Evolutionary conservation across 2,113 vertebrate species (phyloP).

Genomic region (Anguilla japonica): DNA sequence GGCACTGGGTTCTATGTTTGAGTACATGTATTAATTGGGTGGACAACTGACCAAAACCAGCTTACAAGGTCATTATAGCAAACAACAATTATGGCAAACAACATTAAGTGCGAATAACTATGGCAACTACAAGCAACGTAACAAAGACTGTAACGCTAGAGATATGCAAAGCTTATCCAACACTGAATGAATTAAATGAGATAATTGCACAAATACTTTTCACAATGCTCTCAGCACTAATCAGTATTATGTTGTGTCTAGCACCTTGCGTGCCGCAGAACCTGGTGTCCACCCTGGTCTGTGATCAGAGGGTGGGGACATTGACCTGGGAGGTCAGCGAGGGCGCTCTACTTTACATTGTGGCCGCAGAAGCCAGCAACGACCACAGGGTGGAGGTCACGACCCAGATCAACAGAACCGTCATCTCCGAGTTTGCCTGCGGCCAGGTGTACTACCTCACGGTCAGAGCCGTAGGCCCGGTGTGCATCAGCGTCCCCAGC

Average conservation of each 20-base stretch:
- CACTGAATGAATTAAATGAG: too few relatives aligned
- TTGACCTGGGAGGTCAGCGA: constrained; percentile 63
- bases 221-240: too few relatives aligned
- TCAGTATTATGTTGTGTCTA: constrained; percentile 38
- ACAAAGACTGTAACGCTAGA: too few relatives aligned
- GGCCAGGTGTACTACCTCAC: constrained; percentile 67
- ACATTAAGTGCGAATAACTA: too few relatives aligned
- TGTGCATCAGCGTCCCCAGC: constrained; percentile 62
- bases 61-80: too few relatives aligned
- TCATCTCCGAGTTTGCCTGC: constrained; percentile 65
- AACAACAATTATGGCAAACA: too few relatives aligned
- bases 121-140: too few relatives aligned
- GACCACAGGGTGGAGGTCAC: constrained; percentile 56
- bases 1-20: too few relatives aligned
- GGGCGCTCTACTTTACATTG: constrained; percentile 60
- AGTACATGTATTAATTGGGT: not conserved
- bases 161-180: too few relatives aligned
- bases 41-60: too few relatives aligned
- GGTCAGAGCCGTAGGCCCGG: constrained; percentile 55
- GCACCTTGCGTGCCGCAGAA: constrained; percentile 68
- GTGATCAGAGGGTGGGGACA: constrained; percentile 51
- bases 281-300: constrained; percentile 59
- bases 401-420: constrained; percentile 57
- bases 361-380: constrained; percentile 50
- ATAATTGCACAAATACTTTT: too few relatives aligned